Evolutionary conservation across 2,113 vertebrate species (phyloP).

Genomic region (Hypocryptadius cinnamomeus): DNA sequence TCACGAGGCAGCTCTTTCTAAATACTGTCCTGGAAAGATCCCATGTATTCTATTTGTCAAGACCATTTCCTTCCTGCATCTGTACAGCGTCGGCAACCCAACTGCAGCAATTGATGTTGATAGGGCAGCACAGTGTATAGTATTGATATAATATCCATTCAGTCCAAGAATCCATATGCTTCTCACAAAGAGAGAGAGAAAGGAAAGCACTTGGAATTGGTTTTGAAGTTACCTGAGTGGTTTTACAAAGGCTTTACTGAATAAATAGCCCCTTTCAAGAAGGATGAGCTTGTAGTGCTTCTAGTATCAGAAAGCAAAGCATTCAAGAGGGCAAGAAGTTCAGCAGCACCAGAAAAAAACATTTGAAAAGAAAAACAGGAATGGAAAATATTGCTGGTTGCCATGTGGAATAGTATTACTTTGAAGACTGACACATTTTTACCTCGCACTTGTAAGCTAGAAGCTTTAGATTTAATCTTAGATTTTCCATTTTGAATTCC

Average conservation of each 20-base stretch:
- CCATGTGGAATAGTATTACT: conserved; percentile 6
- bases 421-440: conserved; percentile 20
- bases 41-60: neutral
- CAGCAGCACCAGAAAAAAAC: conserved; percentile 2
- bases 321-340: neutral
- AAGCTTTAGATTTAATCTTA: conserved; percentile 31
- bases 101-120: neutral
- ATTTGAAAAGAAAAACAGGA: conserved; percentile 36
- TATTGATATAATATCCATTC: neutral
- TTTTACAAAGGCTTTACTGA: conserved; percentile 1
- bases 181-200: neutral
- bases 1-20: neutral
- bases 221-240: conserved; percentile 15
- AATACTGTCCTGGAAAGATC: conserved; percentile 4
- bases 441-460: conserved; percentile 15
- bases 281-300: neutral
- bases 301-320: neutral
- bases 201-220: neutral
- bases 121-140: neutral
- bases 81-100: neutral
- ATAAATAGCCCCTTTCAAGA: conserved; percentile 12
- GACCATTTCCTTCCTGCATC: neutral
- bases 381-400: conserved; percentile 15
- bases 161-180: neutral
- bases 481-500: conserved; percentile 26